These are phyloP conservation scores for Malurus cyaneus DNA, from an alignment of 2,113 vertebrate species.

Conservation along the genomic window DNA sequence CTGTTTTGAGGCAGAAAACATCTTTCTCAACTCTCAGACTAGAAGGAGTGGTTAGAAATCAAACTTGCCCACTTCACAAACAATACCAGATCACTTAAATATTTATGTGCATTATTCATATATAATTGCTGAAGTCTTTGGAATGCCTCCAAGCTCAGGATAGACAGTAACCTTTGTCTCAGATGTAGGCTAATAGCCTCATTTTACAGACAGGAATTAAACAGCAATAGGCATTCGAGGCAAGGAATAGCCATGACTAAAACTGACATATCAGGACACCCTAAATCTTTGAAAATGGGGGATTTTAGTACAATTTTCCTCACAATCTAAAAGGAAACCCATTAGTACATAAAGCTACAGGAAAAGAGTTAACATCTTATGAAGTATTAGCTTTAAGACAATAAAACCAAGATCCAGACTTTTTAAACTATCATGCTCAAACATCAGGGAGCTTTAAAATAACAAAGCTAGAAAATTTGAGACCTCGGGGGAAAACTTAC, in stretches of 20 bases:
- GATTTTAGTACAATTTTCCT: not conserved
- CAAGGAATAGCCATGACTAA: not conserved
- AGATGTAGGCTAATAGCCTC: not conserved
- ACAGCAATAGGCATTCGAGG: not conserved
- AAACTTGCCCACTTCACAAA: not conserved
- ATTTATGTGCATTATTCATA: not conserved
- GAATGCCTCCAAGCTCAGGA: not conserved
- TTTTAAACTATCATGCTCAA: not conserved
- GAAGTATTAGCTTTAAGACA: not conserved
- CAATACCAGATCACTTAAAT: not conserved
- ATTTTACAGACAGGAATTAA: not conserved
- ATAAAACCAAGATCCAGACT: not conserved
- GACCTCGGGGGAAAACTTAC: slow-evolving; percentile 75
- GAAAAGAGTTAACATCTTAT: not conserved
- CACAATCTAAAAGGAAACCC: not conserved
- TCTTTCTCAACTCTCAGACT: not conserved
- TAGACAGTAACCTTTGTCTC: not conserved
- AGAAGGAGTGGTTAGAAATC: not conserved
- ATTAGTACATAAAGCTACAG: not conserved
- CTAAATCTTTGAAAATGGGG: not conserved
- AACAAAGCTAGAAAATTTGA: not conserved
- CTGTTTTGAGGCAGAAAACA: not conserved
- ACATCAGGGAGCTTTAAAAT: not conserved
- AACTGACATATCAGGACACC: not conserved
- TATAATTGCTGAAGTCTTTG: not conserved